phyloP scores from a whole-genome alignment of 1,140 invertebrate species.

The Drosophila lacteicornis region DNA sequence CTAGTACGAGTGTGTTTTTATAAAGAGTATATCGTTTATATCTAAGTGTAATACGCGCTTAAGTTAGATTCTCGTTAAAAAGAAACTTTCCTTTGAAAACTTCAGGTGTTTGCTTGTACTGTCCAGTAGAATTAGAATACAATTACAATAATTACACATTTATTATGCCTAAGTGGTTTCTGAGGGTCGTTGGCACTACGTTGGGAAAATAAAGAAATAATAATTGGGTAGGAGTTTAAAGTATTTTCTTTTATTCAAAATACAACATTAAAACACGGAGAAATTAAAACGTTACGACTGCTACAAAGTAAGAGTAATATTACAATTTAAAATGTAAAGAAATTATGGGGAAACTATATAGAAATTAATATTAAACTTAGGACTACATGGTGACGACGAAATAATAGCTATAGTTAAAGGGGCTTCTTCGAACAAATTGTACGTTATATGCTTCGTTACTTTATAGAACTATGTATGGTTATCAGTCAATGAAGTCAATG shows the following conservation, averaged over 20 bases:
- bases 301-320: slow-evolving; percentile 40
- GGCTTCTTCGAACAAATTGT: slow-evolving; percentile 56
- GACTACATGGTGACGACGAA: slow-evolving; percentile 31
- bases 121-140: slow-evolving; percentile 77
- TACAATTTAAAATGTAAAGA: slow-evolving; percentile 24
- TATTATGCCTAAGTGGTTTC: slow-evolving; percentile 17
- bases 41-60: slow-evolving; percentile 61
- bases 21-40: slow-evolving; percentile 41
- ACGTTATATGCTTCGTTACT: slow-evolving; percentile 30
- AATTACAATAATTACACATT: slow-evolving; percentile 58
- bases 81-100: slow-evolving; percentile 84
- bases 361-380: slow-evolving; percentile 35
- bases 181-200: slow-evolving; percentile 55
- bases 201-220: slow-evolving; percentile 5
- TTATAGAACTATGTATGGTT: slow-evolving; percentile 53
- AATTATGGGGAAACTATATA: slow-evolving; percentile 11
- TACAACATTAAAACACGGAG: slow-evolving; percentile 65
- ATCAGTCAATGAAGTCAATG: slow-evolving; percentile 78
- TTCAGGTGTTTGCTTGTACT: slow-evolving; percentile 84
- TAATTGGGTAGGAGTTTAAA: slow-evolving; percentile 32
- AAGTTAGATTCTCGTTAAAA: slow-evolving; percentile 72
- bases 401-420: slow-evolving; percentile 49
- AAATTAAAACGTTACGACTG: slow-evolving; percentile 53
- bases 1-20: slow-evolving; percentile 25
- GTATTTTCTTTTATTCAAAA: slow-evolving; percentile 69